Evolutionary conservation across 1,140 invertebrate genomes (phyloP).

Genomic region (Lordiphosa clarofinis): DNA sequence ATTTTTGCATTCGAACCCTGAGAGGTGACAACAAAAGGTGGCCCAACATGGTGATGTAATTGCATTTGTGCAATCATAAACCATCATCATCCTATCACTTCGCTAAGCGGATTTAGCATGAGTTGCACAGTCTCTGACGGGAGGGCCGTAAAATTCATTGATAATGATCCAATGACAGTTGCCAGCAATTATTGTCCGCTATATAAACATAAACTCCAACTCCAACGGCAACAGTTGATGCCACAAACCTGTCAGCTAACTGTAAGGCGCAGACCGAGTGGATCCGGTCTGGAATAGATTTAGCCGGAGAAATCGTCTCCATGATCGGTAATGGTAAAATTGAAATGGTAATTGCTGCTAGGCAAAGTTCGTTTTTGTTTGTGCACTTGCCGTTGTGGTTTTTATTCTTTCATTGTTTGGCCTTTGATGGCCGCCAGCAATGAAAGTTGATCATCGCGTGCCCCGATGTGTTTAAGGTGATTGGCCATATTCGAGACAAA

Average conservation of each 20-base stretch:
- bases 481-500: no score
- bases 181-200: slow-evolving; percentile 14
- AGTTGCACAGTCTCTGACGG: slow-evolving; percentile 1
- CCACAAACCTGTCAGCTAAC: slow-evolving; percentile 3
- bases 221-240: slow-evolving; percentile 8
- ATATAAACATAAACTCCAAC: slow-evolving; percentile 9
- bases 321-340: slow-evolving; percentile 18
- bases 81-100: slow-evolving; percentile 11
- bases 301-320: slow-evolving; percentile 6
- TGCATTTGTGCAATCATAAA: slow-evolving; percentile 15
- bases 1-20: slow-evolving; percentile 3
- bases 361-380: slow-evolving; percentile 12
- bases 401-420: slow-evolving; percentile 3
- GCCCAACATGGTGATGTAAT: slow-evolving; percentile 13
- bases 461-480: slow-evolving; percentile 3
- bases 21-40: slow-evolving; percentile 13
- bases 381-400: slow-evolving; percentile 13
- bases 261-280: neutral
- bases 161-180: slow-evolving; percentile 11
- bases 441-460: slow-evolving; percentile 13
- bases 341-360: slow-evolving; percentile 23
- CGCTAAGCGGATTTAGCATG: slow-evolving; percentile 8
- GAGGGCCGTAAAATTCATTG: slow-evolving; percentile 13
- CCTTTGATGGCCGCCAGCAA: slow-evolving; percentile 7
- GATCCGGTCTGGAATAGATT: slow-evolving; percentile 6